Evolutionary conservation across 2,888 invertebrate species (phyloP).

Genomic region (Caradrina clavipalpis): DNA sequence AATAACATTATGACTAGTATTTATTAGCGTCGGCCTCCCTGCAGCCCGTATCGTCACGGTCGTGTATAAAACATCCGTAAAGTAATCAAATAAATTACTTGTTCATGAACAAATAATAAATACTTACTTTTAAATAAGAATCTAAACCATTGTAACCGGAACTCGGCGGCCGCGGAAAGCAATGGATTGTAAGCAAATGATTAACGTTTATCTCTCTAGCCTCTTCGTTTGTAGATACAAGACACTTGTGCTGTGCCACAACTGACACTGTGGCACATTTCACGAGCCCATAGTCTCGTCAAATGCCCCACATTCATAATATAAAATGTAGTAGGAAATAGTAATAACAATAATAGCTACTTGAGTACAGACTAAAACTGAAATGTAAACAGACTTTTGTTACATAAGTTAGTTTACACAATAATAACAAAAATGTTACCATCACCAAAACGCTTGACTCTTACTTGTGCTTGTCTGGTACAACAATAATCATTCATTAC

Average conservation of each 20-base stretch:
- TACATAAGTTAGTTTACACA: not conserved
- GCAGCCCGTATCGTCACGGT: not conserved
- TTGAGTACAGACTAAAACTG: constrained; percentile 7
- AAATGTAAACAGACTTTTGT: too few species aligned
- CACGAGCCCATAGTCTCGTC: too few species aligned
- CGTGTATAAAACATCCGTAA: not conserved
- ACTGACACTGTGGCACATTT: too few species aligned
- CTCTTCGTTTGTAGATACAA: not conserved
- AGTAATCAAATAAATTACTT: constrained; percentile 9
- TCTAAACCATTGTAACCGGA: not conserved
- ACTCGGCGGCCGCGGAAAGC: not conserved
- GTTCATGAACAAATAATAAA: constrained; percentile 8
- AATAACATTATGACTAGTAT: constrained; percentile 27
- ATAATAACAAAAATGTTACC: not conserved
- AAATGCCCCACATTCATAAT: not conserved
- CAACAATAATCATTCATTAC: not conserved
- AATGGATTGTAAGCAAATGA: not conserved
- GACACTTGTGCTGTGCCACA: not conserved
- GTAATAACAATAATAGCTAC: not conserved
- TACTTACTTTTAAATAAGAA: constrained; percentile 4
- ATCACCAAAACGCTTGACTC: not conserved
- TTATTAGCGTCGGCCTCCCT: not conserved
- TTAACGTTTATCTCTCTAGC: not conserved
- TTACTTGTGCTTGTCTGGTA: not conserved
- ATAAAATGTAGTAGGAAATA: not conserved